Evolutionary conservation across 2,797 vertebrate species (phyloP).

Genomic region (Lepidocolaptes lacrymiger): DNA sequence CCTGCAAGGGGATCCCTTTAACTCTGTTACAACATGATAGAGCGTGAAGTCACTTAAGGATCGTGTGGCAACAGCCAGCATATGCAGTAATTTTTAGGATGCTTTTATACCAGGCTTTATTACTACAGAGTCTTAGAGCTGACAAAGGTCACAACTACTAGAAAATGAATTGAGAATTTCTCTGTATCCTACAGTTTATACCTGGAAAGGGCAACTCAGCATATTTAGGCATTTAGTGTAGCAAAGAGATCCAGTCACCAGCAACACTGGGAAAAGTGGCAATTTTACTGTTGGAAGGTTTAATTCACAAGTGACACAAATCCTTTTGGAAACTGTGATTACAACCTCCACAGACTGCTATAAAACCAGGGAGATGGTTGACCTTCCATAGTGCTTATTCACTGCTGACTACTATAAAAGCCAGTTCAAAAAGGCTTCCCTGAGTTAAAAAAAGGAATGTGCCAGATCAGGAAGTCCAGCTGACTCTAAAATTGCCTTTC

Average conservation of each 20-base stretch:
- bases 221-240: background rate
- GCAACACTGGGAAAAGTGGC: background rate
- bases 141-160: background rate
- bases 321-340: conserved; percentile 50
- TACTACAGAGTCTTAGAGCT: background rate
- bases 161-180: background rate
- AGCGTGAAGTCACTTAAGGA: background rate
- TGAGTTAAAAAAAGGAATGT: background rate
- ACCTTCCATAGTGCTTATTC: conserved; percentile 41
- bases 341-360: background rate
- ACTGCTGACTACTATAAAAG: background rate
- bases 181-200: background rate
- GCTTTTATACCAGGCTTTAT: background rate
- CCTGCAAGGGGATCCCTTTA: background rate
- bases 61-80: background rate
- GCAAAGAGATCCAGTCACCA: background rate
- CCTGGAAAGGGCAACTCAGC: background rate
- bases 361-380: conserved; percentile 25
- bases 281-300: conserved; percentile 46
- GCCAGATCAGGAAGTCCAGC: background rate
- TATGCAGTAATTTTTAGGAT: background rate
- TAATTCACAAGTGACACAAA: conserved; percentile 50
- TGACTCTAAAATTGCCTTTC: background rate
- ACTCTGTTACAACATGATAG: background rate
- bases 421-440: background rate